phyloP scores from a whole-genome alignment of 2,797 vertebrate genomes.

The Lagodon rhomboides region DNA sequence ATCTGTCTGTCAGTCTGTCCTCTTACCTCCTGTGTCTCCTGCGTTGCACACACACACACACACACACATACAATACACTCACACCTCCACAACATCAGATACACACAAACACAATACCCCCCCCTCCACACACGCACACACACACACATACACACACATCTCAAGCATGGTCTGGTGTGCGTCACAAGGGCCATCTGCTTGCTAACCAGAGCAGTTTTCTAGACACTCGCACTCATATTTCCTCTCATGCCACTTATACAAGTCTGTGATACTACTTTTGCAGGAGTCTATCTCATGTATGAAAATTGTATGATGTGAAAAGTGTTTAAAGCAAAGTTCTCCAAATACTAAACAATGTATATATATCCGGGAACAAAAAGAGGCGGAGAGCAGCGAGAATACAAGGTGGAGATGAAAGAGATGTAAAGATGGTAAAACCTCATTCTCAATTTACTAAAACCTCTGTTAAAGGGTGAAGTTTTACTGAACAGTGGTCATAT shows the following conservation, averaged over 20 bases:
- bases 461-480: not conserved
- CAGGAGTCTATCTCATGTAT: not conserved
- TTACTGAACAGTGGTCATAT: not conserved
- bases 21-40: conserved; percentile 77
- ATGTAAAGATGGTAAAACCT: not conserved
- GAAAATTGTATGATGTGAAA: not conserved
- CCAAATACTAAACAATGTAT: not conserved
- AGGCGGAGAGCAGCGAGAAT: not conserved
- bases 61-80: conserved; percentile 13
- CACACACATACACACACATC: conserved; percentile 59
- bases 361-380: not conserved
- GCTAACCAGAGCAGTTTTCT: conserved; percentile 75
- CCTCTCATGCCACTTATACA: conserved; percentile 30
- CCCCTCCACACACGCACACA: conserved; percentile 43
- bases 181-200: conserved; percentile 85
- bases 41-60: conserved; percentile 42
- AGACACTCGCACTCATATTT: conserved; percentile 51
- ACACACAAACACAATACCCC: conserved; percentile 42
- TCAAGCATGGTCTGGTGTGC: conserved; percentile 74
- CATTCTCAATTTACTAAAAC: not conserved
- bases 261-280: conserved; percentile 29
- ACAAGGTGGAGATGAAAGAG: not conserved
- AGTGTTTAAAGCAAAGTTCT: not conserved
- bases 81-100: conserved; percentile 39
- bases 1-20: conserved; percentile 86